Evolutionary conservation across 1,140 invertebrate species (phyloP).

Genomic region (Aphaenogaster floridana): DNA sequence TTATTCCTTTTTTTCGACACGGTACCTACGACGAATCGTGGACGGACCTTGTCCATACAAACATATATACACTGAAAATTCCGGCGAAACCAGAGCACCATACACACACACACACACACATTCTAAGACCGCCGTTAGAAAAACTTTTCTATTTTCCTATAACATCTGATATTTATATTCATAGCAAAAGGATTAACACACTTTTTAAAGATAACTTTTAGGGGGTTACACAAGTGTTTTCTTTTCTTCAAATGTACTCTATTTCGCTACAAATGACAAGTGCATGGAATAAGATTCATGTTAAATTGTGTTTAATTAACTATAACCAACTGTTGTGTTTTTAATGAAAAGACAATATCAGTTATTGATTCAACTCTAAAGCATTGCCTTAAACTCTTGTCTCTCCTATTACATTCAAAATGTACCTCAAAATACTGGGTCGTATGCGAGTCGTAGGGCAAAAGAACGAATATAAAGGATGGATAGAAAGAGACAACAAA

Average conservation of each 20-base stretch:
- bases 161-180: slow-evolving; percentile 34
- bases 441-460: neutral
- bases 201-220: neutral
- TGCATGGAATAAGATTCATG: neutral
- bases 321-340: neutral
- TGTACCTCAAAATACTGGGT: slow-evolving; percentile 6
- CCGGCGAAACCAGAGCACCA: slow-evolving; percentile 38
- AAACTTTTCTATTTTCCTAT: slow-evolving; percentile 25
- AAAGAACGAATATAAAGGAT: neutral
- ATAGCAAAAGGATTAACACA: neutral
- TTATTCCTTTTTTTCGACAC: slow-evolving; percentile 73
- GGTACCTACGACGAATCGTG: neutral
- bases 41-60: slow-evolving; percentile 19
- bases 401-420: neutral
- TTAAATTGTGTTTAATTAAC: neutral
- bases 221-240: neutral
- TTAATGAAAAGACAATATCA: neutral
- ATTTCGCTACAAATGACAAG: neutral
- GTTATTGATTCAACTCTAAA: neutral
- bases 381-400: neutral
- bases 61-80: slow-evolving; percentile 56
- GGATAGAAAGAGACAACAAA: slow-evolving; percentile 3
- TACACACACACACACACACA: neutral
- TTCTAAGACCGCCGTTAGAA: neutral
- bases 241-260: neutral